Evolutionary conservation across 1,140 invertebrate genomes (phyloP).

Genomic region (Heliconius himera): DNA sequence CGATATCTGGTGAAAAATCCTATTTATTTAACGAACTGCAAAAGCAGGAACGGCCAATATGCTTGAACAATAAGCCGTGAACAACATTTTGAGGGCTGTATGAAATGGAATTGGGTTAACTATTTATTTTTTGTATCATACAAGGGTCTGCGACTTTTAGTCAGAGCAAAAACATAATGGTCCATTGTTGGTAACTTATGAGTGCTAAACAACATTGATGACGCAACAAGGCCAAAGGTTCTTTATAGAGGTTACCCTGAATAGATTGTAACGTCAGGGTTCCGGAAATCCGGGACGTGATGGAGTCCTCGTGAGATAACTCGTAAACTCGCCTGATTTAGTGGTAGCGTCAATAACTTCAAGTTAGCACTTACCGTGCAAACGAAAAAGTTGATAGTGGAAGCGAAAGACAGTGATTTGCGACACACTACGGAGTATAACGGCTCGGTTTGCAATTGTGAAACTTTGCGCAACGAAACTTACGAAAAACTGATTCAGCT

Average conservation of each 20-base stretch:
- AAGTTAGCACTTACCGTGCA: slow-evolving; percentile 38
- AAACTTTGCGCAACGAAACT: slow-evolving; percentile 34
- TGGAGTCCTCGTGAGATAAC: slow-evolving; percentile 48
- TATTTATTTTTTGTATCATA: slow-evolving; percentile 50
- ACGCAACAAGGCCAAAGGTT: slow-evolving; percentile 42
- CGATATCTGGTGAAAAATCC: slow-evolving; percentile 42
- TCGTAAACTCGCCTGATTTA: slow-evolving; percentile 50
- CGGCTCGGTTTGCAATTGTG: slow-evolving; percentile 31
- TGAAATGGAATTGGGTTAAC: slow-evolving; percentile 62
- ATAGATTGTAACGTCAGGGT: slow-evolving; percentile 48
- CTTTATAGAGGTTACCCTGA: slow-evolving; percentile 47
- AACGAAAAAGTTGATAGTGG: slow-evolving; percentile 42
- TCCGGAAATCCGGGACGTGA: slow-evolving; percentile 51
- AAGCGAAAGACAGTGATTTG: slow-evolving; percentile 43
- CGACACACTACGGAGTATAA: slow-evolving; percentile 33
- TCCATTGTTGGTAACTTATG: slow-evolving; percentile 67
- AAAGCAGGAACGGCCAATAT: slow-evolving; percentile 45
- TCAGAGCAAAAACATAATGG: slow-evolving; percentile 44
- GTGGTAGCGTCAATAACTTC: slow-evolving; percentile 38
- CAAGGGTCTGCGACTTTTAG: neutral
- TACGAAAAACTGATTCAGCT: slow-evolving; percentile 29
- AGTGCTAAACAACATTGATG: slow-evolving; percentile 42
- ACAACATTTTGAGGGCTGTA: slow-evolving; percentile 50
- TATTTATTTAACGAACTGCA: slow-evolving; percentile 47
- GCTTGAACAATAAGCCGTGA: slow-evolving; percentile 44